Conservation (phyloP, 2,888 invertebrate species). For the Belgica antarctica region DNA sequence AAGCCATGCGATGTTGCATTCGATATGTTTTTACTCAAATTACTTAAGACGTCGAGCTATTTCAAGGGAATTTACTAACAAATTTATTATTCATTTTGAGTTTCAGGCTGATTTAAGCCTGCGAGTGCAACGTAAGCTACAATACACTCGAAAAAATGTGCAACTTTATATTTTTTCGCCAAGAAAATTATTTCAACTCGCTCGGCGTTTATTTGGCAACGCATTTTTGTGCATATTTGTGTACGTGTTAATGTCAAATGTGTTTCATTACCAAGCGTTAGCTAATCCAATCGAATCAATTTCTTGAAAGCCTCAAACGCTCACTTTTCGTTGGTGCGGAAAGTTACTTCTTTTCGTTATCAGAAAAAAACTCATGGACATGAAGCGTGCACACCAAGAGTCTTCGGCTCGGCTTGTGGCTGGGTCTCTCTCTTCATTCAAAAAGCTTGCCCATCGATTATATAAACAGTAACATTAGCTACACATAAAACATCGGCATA, state of each 20-base stretch:
- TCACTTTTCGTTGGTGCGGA: no score
- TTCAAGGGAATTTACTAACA: background rate
- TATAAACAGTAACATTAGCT: background rate
- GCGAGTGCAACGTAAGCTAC: background rate
- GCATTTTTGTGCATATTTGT: background rate
- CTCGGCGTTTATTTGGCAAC: background rate
- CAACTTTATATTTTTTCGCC: background rate
- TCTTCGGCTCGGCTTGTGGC: background rate
- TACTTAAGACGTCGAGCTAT: background rate
- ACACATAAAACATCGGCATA: slow-evolving; percentile 20
- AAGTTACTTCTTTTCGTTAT: background rate
- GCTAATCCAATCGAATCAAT: background rate
- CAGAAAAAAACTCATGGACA: background rate
- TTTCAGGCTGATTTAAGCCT: background rate
- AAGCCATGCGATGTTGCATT: background rate
- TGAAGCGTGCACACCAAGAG: background rate
- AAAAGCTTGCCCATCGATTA: background rate
- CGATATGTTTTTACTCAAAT: background rate
- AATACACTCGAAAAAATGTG: background rate
- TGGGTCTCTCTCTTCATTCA: no score
- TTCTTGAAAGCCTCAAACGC: background rate
- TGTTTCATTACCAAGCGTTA: background rate
- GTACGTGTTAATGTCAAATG: background rate
- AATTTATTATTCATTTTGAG: background rate
- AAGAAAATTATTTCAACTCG: background rate